Evolutionary conservation across 2,113 vertebrate genomes (phyloP), one percentile per base, ranked within the genome.

Genomic region (Zootoca vivipara): DNA sequence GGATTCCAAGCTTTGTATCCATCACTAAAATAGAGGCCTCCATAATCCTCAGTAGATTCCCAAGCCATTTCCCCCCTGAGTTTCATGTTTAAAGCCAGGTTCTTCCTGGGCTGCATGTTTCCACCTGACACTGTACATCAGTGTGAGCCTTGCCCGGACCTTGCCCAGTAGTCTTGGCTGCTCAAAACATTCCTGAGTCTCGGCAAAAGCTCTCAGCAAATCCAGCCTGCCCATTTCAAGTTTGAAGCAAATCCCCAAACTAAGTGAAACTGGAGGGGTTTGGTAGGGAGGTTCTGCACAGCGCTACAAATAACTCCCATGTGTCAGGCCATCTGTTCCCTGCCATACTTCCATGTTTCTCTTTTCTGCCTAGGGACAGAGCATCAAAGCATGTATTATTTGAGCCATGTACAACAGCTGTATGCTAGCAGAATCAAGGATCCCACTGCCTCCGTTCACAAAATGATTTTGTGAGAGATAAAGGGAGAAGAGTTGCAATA

Each of bases 291-390:
- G 40, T 0, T 0, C 64, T 82, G 92, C 82, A 42, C 89, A 91
- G 65, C 46, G 91, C 94, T 93, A 85, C 89, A 92, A 96, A 96
- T 95, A 95, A 93, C 92, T 87, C 42, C n/a, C 91, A 91, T 90
- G 78, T 89, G 93, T 92, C 69, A 78, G 92, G 77, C 3, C 94
- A 95, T 90, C 94, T 96, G 95, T 93, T 93, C 5, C 1, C 40
- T 4, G 0, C 89, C 87, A 56, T 85, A 2, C 86, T 85, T 26
- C 90, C 87, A 16, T 84, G 89, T 38, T 91, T 84, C 82, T 84
- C 82, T 38, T 4, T 0, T 0, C 75, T 0, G 5, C 28, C 84
- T 69, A 82, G 86, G 78, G 93, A 82, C 92, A 94, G 91, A 91
- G 83, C 89, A 91, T 92, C 1, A 1, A 75, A 38, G 78, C 52